Evolutionary conservation across 1,140 invertebrate species (phyloP).

Genomic region (Drosophila navojoa): DNA sequence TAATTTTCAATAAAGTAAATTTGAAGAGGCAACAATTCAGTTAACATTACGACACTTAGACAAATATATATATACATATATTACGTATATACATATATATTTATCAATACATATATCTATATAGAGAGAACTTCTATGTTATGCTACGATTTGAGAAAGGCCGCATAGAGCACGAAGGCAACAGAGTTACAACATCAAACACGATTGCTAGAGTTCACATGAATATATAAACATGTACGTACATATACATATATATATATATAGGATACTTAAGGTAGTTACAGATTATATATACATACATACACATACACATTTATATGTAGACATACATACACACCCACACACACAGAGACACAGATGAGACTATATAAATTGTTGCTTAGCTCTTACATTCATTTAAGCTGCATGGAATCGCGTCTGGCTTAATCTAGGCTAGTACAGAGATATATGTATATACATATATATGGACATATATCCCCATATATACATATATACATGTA

Average conservation of each 20-base stretch:
- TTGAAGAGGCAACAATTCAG: conserved; percentile 45
- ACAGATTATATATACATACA: conserved; percentile 1
- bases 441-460: background rate
- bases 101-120: conserved; percentile 41
- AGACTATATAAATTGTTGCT: conserved; percentile 4
- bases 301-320: conserved; percentile 4
- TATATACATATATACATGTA: background rate
- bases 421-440: conserved; percentile 1
- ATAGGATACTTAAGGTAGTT: no score
- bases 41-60: conserved; percentile 53
- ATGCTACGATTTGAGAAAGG: conserved; percentile 70
- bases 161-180: conserved; percentile 80
- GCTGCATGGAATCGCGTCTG: conserved; percentile 33
- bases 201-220: conserved; percentile 29
- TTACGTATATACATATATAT: conserved; percentile 11
- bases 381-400: conserved; percentile 4
- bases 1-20: conserved; percentile 27
- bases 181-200: conserved; percentile 79
- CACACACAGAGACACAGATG: background rate
- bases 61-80: background rate
- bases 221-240: background rate
- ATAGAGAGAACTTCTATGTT: conserved; percentile 36
- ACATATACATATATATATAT: background rate
- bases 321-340: conserved; percentile 28
- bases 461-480: background rate